Conservation (phyloP, 1,140 invertebrate species). For the Maconellicoccus hirsutus region DNA sequence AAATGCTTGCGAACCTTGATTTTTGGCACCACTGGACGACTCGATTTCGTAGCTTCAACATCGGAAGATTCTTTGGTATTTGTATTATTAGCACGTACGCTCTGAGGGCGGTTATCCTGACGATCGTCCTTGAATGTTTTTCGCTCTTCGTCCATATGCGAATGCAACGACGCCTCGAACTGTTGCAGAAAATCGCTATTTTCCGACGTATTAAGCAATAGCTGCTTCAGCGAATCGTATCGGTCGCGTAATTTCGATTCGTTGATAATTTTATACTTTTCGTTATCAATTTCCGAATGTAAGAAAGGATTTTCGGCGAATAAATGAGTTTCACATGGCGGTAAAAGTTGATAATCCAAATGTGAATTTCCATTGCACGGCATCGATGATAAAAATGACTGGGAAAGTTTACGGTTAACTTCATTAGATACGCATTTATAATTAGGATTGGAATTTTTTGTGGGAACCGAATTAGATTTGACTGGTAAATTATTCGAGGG, state of each 20-base stretch:
- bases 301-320: neutral
- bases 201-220: neutral
- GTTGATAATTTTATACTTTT: neutral
- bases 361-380: neutral
- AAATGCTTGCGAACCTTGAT: constrained; percentile 37
- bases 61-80: neutral
- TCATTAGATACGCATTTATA: neutral
- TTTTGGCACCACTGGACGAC: constrained; percentile 34
- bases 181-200: neutral
- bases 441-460: too few relatives aligned
- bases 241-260: neutral
- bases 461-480: neutral
- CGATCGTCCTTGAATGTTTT: constrained; percentile 26
- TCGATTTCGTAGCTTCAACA: neutral
- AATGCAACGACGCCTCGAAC: constrained; percentile 26
- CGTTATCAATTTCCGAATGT: neutral
- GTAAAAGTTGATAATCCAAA: neutral
- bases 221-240: neutral
- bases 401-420: neutral
- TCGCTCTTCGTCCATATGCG: neutral
- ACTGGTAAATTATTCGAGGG: neutral
- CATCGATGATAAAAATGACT: neutral
- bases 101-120: constrained; percentile 14
- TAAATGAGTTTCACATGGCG: neutral
- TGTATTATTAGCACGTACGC: neutral